Conservation (phyloP, 1,140 invertebrate species). For the Adelges cooleyi region DNA sequence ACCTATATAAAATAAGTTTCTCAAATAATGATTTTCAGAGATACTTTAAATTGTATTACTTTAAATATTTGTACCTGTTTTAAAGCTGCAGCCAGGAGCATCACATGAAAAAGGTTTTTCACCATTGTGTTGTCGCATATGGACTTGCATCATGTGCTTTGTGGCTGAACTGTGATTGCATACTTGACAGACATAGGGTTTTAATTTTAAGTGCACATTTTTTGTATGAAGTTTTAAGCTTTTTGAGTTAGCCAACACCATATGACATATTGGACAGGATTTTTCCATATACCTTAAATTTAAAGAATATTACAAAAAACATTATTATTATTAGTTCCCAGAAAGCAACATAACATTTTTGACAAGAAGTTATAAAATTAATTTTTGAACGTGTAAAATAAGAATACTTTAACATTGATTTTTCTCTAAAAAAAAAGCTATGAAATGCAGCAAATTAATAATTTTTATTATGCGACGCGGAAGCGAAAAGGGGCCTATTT, state of each 20-base stretch:
- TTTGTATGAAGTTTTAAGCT: slow-evolving; percentile 49
- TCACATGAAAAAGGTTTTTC: slow-evolving; percentile 34
- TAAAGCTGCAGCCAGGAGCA: slow-evolving; percentile 30
- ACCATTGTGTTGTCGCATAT: slow-evolving; percentile 63
- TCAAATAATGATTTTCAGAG: too few species aligned
- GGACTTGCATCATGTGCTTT: slow-evolving; percentile 53
- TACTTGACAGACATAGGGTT: slow-evolving; percentile 55
- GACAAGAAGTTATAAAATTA: too few species aligned
- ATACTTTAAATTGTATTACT: neutral
- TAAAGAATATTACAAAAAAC: neutral
- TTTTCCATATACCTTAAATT: slow-evolving; percentile 36
- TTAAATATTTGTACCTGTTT: slow-evolving; percentile 31
- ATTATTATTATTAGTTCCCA: too few species aligned
- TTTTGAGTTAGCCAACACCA: slow-evolving; percentile 48
- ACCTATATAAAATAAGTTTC: slow-evolving; percentile 12
- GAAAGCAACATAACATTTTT: too few species aligned
- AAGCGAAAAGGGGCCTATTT: too few species aligned
- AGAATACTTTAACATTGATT: too few species aligned
- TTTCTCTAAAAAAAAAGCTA: too few species aligned
- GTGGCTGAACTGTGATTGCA: slow-evolving; percentile 58
- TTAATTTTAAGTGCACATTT: slow-evolving; percentile 55
- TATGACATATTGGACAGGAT: slow-evolving; percentile 43
- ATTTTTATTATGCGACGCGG: too few species aligned
- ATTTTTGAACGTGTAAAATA: too few species aligned
- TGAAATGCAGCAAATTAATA: too few species aligned